These are phyloP conservation scores for Coturnix japonica DNA, from an alignment of 2,113 vertebrate species.

Conservation along the genomic window DNA sequence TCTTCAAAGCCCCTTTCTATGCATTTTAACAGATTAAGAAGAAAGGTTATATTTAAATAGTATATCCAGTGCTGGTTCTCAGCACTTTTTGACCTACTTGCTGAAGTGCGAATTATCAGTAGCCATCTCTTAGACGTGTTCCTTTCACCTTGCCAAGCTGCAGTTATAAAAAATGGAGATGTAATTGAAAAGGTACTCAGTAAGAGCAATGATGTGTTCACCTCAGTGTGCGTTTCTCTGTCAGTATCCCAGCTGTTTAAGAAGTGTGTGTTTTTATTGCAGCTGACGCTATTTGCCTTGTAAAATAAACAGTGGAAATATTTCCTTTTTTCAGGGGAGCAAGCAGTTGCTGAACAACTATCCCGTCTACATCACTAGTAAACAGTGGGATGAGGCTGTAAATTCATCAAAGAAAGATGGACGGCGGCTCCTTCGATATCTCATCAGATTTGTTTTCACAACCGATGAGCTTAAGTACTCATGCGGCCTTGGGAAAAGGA, in stretches of 20 bases:
- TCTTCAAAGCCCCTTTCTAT: slow-evolving; percentile 76
- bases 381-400: slow-evolving; percentile 99
- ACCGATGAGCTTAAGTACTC: slow-evolving; percentile 99
- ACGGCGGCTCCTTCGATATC: slow-evolving; percentile 94
- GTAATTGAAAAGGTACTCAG: slow-evolving; percentile 71
- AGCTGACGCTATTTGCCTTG: slow-evolving; percentile 55
- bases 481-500: slow-evolving; percentile 98
- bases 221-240: slow-evolving; percentile 39
- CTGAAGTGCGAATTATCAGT: slow-evolving; percentile 74
- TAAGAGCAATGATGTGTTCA: slow-evolving; percentile 59
- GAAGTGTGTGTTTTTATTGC: slow-evolving; percentile 49
- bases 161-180: slow-evolving; percentile 75
- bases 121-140: slow-evolving; percentile 64
- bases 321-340: slow-evolving; percentile 86
- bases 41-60: slow-evolving; percentile 75
- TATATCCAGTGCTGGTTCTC: slow-evolving; percentile 69
- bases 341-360: slow-evolving; percentile 99
- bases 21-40: slow-evolving; percentile 73
- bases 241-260: slow-evolving; percentile 29
- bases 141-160: slow-evolving; percentile 65
- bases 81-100: slow-evolving; percentile 75
- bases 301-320: slow-evolving; percentile 56
- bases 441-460: slow-evolving; percentile 98
- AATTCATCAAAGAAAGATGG: slow-evolving; percentile 99
- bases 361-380: slow-evolving; percentile 98